These are phyloP conservation scores for Bungarus multicinctus DNA, from an alignment of 2,113 vertebrate species.

Conservation along the genomic window DNA sequence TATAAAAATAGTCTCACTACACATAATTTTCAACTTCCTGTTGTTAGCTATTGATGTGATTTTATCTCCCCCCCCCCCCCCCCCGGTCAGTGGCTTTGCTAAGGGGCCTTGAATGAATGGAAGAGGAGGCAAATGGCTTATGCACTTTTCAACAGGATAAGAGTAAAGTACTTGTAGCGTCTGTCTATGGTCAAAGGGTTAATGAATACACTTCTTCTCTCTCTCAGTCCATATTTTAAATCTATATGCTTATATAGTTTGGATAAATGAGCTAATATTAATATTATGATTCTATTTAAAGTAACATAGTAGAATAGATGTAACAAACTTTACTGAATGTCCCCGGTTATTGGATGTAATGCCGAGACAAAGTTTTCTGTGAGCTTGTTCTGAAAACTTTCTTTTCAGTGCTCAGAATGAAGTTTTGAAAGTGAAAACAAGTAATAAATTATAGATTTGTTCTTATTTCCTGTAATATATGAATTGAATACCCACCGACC, in stretches of 20 bases:
- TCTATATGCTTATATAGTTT: not conserved
- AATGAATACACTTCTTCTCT: not conserved
- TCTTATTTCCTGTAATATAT: not conserved
- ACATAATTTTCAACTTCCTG: not conserved
- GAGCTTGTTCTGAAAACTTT: not conserved
- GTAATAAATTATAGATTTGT: not conserved
- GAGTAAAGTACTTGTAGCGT: not conserved
- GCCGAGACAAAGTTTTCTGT: not conserved
- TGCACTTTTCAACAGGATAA: not conserved
- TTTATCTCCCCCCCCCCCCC: rapidly evolving
- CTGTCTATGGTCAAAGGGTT: not conserved
- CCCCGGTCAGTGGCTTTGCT: not conserved
- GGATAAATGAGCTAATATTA: not conserved
- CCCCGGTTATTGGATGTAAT: not conserved
- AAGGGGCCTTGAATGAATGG: not conserved
- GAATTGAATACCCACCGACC: not conserved
- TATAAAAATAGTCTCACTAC: not conserved
- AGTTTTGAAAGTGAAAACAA: not conserved
- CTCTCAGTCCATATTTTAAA: not conserved
- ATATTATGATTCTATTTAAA: not conserved
- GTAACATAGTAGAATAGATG: not conserved
- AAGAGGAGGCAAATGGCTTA: not conserved
- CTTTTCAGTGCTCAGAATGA: not conserved
- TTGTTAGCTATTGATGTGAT: not conserved
- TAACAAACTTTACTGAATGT: not conserved